Evolutionary conservation across 2,888 invertebrate species (phyloP).

Genomic region (Cryptocephalus moraei): DNA sequence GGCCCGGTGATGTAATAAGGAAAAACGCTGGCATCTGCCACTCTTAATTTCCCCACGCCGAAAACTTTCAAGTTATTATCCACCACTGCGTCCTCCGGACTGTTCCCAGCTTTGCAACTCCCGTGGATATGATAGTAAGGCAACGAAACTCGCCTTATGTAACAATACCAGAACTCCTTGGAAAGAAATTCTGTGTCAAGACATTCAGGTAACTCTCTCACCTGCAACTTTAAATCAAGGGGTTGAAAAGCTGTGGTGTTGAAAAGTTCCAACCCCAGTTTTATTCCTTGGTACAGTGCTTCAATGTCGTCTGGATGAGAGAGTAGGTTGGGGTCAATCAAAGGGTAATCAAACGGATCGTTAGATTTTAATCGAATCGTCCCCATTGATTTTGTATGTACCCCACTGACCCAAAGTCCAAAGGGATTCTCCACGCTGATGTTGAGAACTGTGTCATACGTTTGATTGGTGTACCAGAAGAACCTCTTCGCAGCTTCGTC

Average conservation of each 20-base stretch:
- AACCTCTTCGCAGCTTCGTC: constrained; percentile 7
- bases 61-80: constrained; percentile 49
- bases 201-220: constrained; percentile 32
- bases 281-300: constrained; percentile 42
- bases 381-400: constrained; percentile 42
- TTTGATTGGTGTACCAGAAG: constrained; percentile 18
- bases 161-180: constrained; percentile 61
- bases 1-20: constrained; percentile 27
- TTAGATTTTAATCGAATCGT: constrained; percentile 40
- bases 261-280: constrained; percentile 34
- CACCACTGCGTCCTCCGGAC: constrained; percentile 48
- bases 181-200: constrained; percentile 17
- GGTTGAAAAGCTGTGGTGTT: constrained; percentile 42
- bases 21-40: constrained; percentile 55
- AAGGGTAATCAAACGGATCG: constrained; percentile 33
- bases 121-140: constrained; percentile 52
- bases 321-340: constrained; percentile 58
- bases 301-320: constrained; percentile 42
- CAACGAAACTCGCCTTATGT: constrained; percentile 25
- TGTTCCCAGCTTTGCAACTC: constrained; percentile 37
- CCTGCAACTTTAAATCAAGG: constrained; percentile 35
- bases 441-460: constrained; percentile 30
- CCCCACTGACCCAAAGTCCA: constrained; percentile 17
- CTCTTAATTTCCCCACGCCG: constrained; percentile 46
- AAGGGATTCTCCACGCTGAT: constrained; percentile 21